These are phyloP conservation scores for Papio anubis DNA, from an alignment of 2,113 vertebrate species.

Conservation along the genomic window DNA sequence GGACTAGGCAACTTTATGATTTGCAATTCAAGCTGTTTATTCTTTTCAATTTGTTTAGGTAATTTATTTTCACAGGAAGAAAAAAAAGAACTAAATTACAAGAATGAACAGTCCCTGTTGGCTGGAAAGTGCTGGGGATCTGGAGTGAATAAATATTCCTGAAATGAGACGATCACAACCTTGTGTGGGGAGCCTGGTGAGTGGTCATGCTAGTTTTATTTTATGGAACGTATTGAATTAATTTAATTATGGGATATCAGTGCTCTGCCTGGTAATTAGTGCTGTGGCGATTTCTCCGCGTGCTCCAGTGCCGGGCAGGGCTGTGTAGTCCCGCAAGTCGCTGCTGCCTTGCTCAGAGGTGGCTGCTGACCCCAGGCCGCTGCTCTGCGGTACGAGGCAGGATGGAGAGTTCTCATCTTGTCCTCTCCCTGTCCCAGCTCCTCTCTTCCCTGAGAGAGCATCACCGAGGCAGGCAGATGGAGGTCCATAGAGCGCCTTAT, in stretches of 20 bases:
- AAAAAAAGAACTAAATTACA: slow-evolving; percentile 46
- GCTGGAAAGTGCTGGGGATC: background rate
- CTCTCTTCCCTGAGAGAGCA: background rate
- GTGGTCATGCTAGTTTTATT: slow-evolving; percentile 55
- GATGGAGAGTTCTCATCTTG: background rate
- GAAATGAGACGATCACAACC: background rate
- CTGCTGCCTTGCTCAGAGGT: background rate
- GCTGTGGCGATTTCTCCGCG: background rate
- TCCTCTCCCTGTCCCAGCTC: background rate
- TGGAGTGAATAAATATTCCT: slow-evolving; percentile 53
- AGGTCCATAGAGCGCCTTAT: background rate
- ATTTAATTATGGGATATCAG: slow-evolving; percentile 52
- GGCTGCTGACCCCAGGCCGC: background rate
- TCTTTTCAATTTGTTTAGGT: slow-evolving; percentile 76
- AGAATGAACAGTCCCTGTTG: slow-evolving; percentile 36
- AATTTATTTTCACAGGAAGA: slow-evolving; percentile 76
- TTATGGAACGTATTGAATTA: slow-evolving; percentile 60
- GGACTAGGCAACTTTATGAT: slow-evolving; percentile 81
- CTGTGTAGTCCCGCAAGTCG: too few species aligned
- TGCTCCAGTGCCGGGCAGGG: background rate
- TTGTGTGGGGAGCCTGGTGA: background rate
- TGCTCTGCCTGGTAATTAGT: slow-evolving; percentile 46
- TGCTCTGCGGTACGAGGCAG: background rate
- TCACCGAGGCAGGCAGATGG: background rate
- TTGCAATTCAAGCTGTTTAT: slow-evolving; percentile 80